phyloP scores from a whole-genome alignment of 2,797 vertebrate genomes.

The Notoglanidium macrostoma region DNA sequence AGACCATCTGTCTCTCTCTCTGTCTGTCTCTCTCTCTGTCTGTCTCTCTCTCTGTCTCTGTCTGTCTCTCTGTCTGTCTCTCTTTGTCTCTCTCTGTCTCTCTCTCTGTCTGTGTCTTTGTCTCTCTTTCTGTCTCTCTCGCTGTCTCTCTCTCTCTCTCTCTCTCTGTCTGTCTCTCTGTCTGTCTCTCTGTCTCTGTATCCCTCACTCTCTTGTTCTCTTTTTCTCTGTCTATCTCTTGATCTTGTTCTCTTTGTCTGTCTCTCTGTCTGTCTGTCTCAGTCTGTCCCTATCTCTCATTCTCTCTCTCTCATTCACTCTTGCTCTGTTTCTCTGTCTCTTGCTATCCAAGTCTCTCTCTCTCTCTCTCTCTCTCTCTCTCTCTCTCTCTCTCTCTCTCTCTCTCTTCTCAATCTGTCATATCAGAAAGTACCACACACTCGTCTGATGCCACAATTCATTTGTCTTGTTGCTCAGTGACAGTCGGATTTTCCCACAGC shows the following conservation, averaged over 20 bases:
- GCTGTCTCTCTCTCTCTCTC: background rate
- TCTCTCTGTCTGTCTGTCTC: background rate
- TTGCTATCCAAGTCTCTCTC: background rate
- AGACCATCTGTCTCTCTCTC: constrained; percentile 1
- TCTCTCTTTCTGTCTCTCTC: background rate
- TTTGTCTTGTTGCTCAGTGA: constrained; percentile 98
- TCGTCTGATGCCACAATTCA: constrained; percentile 92
- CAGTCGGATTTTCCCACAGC: constrained; percentile 97
- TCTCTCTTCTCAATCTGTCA: constrained; percentile 97
- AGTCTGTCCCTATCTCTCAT: background rate
- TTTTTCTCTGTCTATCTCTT: background rate
- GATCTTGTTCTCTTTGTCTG: background rate
- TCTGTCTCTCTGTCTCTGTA: constrained; percentile 60
- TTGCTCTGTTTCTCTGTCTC: background rate
- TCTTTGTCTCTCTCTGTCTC: background rate
- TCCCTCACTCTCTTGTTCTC: background rate
- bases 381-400: constrained; percentile 64
- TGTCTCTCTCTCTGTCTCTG: background rate
- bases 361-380: background rate
- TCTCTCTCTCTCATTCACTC: background rate
- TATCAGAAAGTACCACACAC: constrained; percentile 85
- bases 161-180: constrained; percentile 94
- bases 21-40: background rate
- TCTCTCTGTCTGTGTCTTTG: background rate
- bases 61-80: background rate